Evolutionary conservation across 2,888 invertebrate genomes (phyloP), one percentile per base, ranked within the genome.

Genomic region (Nomada fucata): DNA sequence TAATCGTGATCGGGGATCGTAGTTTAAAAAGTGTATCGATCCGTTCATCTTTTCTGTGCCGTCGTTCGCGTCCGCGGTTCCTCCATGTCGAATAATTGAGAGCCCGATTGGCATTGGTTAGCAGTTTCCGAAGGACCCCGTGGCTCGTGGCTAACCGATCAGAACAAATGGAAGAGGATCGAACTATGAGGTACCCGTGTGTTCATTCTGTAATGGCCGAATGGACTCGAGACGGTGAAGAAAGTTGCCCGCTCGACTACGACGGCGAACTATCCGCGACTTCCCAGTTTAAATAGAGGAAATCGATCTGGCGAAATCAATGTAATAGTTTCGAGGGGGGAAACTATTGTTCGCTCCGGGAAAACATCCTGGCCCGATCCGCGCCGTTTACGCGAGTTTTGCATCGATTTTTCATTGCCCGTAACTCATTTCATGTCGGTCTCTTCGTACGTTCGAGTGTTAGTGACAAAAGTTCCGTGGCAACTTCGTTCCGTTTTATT

Each of bases 161-260:
- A 72, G 73, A 71, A 72, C 78, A 67, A 74, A 76, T 61, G 55
- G 64, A 50, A 69, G 53, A 75, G 57, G 82, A 64, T 76, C 69
- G 81, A 73, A 68, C 72, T 85, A 72, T 61, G 77, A 67, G 69
- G 73, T 80, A 75, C 76, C 64, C 76, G 70, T 69, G 73, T 80
- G 72, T 79, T 60, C 76, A 65, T 69, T 65, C 70, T 50, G 23
- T 44, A 20, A 63, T 72, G 52, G 74, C 42, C 73, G 55, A 20
- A 53, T 23, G n/a, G 76, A 60, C 69, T 73, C 74, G 71, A 36
- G 71, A 73, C 73, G 79, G 60, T 65, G 53, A 74, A 60, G 77
- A 83, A 86, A 83, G 80, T 83, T 83, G 64, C 70, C 70, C 47
- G 26, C 47, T 67, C 72, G 61, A 71, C 59, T 83, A 23, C 73